Conservation (phyloP, 2,888 invertebrate genomes). For the Neelides folsomi region DNA sequence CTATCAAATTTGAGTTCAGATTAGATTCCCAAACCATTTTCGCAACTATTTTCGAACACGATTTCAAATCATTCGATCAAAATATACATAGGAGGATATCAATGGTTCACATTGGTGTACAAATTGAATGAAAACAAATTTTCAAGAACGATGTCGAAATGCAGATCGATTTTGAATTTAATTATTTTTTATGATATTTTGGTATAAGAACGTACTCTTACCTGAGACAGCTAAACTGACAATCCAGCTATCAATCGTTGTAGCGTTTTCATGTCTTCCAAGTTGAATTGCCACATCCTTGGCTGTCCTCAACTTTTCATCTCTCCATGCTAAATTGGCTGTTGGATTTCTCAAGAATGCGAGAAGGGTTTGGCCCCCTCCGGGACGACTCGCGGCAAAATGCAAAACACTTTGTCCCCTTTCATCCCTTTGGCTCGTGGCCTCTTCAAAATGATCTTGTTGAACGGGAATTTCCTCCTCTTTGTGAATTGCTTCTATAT, state of each 20-base stretch:
- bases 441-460: not conserved
- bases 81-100: too few species aligned
- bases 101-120: too few species aligned
- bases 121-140: too few species aligned
- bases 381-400: conserved; percentile 70
- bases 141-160: too few species aligned
- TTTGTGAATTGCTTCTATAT: conserved; percentile 1
- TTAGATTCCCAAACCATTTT: not conserved
- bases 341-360: conserved; percentile 67
- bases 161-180: too few species aligned
- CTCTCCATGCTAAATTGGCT: conserved; percentile 65
- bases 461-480: not conserved
- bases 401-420: conserved; percentile 81
- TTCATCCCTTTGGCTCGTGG: conserved; percentile 51
- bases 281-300: conserved; percentile 71
- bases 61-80: too few species aligned
- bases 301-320: conserved; percentile 74
- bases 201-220: conserved; percentile 35
- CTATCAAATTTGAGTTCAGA: conserved; percentile 37
- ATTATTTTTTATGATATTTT: too few species aligned
- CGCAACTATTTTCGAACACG: too few species aligned
- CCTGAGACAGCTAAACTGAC: conserved; percentile 64
- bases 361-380: conserved; percentile 64
- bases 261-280: conserved; percentile 61
- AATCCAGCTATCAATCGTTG: conserved; percentile 67